phyloP scores from a whole-genome alignment of 2,113 vertebrate species.

The Sinocyclocheilus anophthalmus region DNA sequence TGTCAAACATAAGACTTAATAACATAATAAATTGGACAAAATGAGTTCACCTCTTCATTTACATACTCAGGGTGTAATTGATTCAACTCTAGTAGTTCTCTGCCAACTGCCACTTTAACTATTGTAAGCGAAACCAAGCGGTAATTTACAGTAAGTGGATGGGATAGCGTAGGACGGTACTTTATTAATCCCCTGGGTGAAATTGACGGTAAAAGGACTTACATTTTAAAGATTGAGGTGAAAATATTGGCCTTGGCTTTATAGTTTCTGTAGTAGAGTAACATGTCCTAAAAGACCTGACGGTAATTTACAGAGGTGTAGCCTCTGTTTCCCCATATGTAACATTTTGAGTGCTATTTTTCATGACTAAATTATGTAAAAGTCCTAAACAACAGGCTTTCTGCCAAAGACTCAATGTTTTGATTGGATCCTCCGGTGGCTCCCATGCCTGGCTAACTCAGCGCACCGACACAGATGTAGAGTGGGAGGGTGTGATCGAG shows the following conservation, averaged over 20 bases:
- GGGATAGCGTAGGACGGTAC: no score
- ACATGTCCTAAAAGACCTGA: neutral
- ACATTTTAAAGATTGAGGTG: constrained; percentile 8
- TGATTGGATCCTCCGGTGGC: constrained; percentile 43
- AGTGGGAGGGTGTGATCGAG: constrained; percentile 56
- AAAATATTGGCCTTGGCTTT: constrained; percentile 14
- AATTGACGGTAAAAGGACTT: neutral
- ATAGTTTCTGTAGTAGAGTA: neutral
- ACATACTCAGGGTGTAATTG: no score
- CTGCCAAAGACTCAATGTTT: constrained; percentile 21
- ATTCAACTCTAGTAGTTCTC: no score
- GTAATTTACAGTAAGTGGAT: no score
- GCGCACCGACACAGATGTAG: constrained; percentile 56
- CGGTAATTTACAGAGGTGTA: neutral
- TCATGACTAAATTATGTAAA: constrained; percentile 34
- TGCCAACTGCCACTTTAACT: no score
- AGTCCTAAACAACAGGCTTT: constrained; percentile 36
- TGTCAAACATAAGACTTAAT: no score
- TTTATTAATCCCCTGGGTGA: constrained; percentile 11
- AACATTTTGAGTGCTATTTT: constrained; percentile 25
- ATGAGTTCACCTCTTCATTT: no score
- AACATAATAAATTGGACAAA: no score
- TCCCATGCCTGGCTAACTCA: constrained; percentile 42
- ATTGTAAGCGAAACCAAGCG: no score
- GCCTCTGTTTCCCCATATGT: neutral